phyloP scores from a whole-genome alignment of 2,888 invertebrate genomes.

The Pachydiplax longipennis region DNA sequence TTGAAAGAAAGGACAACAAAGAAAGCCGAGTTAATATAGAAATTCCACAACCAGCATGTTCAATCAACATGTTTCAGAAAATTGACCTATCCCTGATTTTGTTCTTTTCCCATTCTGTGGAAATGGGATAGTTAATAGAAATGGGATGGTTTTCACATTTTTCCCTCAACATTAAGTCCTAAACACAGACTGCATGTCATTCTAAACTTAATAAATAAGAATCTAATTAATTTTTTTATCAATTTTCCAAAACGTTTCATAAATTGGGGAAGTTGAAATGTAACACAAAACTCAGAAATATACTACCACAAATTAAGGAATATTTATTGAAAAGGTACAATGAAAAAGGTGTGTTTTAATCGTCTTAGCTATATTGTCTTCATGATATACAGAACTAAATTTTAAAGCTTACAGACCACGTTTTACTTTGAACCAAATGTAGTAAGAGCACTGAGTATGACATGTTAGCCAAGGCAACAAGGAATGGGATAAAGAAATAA shows the following conservation, averaged over 20 bases:
- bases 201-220: too few species aligned
- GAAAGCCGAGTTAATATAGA: too few species aligned
- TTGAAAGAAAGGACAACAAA: too few species aligned
- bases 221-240: neutral
- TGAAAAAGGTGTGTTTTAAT: constrained; percentile 38
- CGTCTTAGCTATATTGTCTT: constrained; percentile 46
- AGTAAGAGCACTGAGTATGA: constrained; percentile 46
- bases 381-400: constrained; percentile 46
- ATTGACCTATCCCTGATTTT: too few species aligned
- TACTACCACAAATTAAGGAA: constrained; percentile 11
- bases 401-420: constrained; percentile 47
- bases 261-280: neutral
- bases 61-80: too few species aligned
- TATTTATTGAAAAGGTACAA: constrained; percentile 34
- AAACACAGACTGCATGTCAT: too few species aligned
- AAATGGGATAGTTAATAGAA: too few species aligned
- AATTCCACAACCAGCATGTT: too few species aligned
- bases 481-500: constrained; percentile 35
- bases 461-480: constrained; percentile 32
- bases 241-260: neutral
- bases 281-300: neutral
- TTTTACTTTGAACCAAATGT: constrained; percentile 40
- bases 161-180: too few species aligned
- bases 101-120: too few species aligned
- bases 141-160: too few species aligned